A percentile compares a stretch with the other conserved stretches of the same genome.
These are phyloP conservation scores for Erpornis zantholeuca DNA, from an alignment of 2,113 vertebrate species.

Conservation along the genomic window DNA sequence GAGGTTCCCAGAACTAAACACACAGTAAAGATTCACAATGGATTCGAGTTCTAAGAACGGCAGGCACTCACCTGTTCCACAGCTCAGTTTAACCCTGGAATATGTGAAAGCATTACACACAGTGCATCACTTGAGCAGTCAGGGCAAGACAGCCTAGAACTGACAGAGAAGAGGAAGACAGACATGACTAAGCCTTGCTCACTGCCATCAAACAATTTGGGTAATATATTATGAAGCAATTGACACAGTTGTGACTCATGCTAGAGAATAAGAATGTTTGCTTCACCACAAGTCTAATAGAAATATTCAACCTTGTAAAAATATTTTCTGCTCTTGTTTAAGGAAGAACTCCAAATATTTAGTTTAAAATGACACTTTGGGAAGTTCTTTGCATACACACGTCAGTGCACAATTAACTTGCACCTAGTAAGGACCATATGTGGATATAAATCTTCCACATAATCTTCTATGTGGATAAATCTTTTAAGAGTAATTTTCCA, in stretches of 20 bases:
- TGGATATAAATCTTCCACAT: too few species aligned
- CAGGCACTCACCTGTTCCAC: not conserved
- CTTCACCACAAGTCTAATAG: not conserved
- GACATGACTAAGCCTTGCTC: not conserved
- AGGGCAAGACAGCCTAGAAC: not conserved
- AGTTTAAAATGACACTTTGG: not conserved
- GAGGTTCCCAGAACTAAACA: not conserved
- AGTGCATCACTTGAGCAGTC: not conserved
- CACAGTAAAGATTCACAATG: not conserved
- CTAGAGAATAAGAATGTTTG: not conserved
- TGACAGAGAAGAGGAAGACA: not conserved
- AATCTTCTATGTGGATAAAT: not conserved
- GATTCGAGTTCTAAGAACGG: not conserved
- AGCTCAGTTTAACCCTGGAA: not conserved
- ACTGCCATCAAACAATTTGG: not conserved
- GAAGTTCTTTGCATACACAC: not conserved
- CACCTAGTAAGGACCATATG: not conserved
- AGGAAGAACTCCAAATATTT: not conserved
- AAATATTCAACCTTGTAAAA: not conserved
- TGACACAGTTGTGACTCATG: not conserved
- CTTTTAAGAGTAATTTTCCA: not conserved
- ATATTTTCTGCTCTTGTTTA: not conserved
- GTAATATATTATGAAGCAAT: not conserved
- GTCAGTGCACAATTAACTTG: not conserved
- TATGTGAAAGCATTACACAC: not conserved